These are phyloP conservation scores for Styela plicata DNA, from an alignment of 23 tunicate genomes.

Conservation along the genomic window DNA sequence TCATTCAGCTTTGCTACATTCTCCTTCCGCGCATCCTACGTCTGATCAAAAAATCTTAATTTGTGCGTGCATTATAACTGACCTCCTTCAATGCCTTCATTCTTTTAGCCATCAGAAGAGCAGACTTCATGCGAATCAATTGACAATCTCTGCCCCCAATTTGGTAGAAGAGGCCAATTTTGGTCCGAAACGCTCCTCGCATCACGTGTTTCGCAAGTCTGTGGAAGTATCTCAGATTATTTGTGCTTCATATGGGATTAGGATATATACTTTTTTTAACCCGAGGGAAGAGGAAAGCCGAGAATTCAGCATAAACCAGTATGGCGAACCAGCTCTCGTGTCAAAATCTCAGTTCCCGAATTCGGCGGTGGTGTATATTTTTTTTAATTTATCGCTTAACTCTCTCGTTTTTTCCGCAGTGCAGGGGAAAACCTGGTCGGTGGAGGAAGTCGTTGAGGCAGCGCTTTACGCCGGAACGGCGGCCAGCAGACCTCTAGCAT, in stretches of 20 bases:
- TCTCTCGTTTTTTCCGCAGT: too few relatives aligned
- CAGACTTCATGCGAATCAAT: constrained; percentile 35
- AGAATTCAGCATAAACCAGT: too few relatives aligned
- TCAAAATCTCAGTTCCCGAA: too few relatives aligned
- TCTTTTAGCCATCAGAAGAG: constrained; percentile 36
- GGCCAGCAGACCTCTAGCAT: too few relatives aligned
- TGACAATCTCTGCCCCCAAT: constrained; percentile 22
- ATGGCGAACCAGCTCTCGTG: too few relatives aligned
- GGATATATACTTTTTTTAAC: too few relatives aligned
- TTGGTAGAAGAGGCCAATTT: constrained; percentile 35
- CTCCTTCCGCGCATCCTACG: constrained; percentile 11
- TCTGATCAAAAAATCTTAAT: constrained; percentile 24
- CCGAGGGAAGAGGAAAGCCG: too few relatives aligned
- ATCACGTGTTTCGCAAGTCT: constrained; percentile 13
- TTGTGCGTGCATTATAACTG: constrained; percentile 22
- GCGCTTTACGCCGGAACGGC: too few relatives aligned
- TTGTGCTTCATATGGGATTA: constrained; percentile 2
- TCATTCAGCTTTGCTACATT: constrained; percentile 29
- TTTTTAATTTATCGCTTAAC: too few relatives aligned
- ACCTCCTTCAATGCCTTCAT: constrained; percentile 26
- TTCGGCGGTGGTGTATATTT: too few relatives aligned
- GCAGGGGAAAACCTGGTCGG: too few relatives aligned
- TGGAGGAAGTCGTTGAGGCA: too few relatives aligned
- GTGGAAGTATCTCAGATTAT: constrained; percentile 25
- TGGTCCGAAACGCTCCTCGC: constrained; percentile 12